A percentile compares a stretch with the other conserved stretches of the same genome.
phyloP scores from a whole-genome alignment of 2,797 vertebrate genomes.

The Rachycentron canadum region DNA sequence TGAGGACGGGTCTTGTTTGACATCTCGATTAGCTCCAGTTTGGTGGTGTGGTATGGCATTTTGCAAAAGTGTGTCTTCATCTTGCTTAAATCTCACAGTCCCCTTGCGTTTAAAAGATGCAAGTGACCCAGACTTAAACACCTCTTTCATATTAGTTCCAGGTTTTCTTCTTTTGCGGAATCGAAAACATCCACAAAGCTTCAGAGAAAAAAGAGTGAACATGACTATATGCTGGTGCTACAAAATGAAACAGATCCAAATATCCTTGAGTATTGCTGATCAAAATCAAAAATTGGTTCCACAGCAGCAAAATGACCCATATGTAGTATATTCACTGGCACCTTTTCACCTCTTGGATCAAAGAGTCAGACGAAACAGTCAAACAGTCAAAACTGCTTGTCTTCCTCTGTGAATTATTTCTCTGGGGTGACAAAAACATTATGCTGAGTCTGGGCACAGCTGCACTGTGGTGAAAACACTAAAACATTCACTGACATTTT shows the following conservation, averaged over 20 bases:
- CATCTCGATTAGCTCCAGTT: slow-evolving; percentile 35
- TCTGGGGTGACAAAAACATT: neutral
- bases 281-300: neutral
- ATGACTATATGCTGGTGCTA: slow-evolving; percentile 18
- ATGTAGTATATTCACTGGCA: neutral
- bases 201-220: slow-evolving; percentile 45
- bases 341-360: neutral
- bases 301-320: neutral
- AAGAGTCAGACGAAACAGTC: neutral
- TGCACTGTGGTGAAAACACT: neutral
- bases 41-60: neutral
- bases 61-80: neutral
- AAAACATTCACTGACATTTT: slow-evolving; percentile 4
- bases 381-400: neutral
- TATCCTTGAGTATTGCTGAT: neutral
- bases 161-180: slow-evolving; percentile 40
- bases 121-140: slow-evolving; percentile 28
- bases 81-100: slow-evolving; percentile 27
- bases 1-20: slow-evolving; percentile 16
- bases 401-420: neutral
- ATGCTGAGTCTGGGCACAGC: neutral
- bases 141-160: slow-evolving; percentile 49
- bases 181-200: slow-evolving; percentile 60
- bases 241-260: slow-evolving; percentile 17
- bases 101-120: slow-evolving; percentile 36